Conservation (phyloP, 2,888 invertebrate genomes). For the Ormia ochracea region DNA sequence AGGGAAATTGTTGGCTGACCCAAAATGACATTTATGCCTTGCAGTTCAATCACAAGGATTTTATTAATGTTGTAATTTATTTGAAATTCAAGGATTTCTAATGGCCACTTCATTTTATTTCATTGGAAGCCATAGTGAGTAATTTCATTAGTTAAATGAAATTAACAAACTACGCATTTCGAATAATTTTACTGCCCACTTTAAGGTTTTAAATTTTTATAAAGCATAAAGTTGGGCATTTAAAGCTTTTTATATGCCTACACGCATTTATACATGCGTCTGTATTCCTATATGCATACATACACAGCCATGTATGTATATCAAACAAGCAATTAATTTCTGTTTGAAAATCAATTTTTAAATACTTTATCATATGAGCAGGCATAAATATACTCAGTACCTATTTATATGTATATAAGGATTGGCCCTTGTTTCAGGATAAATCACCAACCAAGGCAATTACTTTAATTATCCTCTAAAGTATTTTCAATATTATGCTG, state of each 20-base stretch:
- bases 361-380: slow-evolving; percentile 44
- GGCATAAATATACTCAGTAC: too few relatives aligned
- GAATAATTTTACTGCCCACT: slow-evolving; percentile 39
- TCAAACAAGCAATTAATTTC: slow-evolving; percentile 57
- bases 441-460: slow-evolving; percentile 60
- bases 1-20: too few relatives aligned
- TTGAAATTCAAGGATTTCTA: too few relatives aligned
- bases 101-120: too few relatives aligned
- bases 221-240: slow-evolving; percentile 5
- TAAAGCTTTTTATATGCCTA: neutral
- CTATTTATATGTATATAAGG: neutral
- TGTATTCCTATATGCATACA: neutral
- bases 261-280: neutral
- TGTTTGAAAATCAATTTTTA: slow-evolving; percentile 59
- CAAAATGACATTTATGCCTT: too few relatives aligned
- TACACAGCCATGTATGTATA: neutral
- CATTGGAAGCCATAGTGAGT: too few relatives aligned
- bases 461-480: slow-evolving; percentile 63
- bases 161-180: slow-evolving; percentile 36
- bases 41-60: too few relatives aligned
- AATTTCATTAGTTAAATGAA: neutral
- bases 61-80: too few relatives aligned
- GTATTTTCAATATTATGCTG: slow-evolving; percentile 50
- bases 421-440: slow-evolving; percentile 37
- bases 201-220: slow-evolving; percentile 22